phyloP scores from a whole-genome alignment of 2,113 vertebrate genomes.

The Promerops cafer region DNA sequence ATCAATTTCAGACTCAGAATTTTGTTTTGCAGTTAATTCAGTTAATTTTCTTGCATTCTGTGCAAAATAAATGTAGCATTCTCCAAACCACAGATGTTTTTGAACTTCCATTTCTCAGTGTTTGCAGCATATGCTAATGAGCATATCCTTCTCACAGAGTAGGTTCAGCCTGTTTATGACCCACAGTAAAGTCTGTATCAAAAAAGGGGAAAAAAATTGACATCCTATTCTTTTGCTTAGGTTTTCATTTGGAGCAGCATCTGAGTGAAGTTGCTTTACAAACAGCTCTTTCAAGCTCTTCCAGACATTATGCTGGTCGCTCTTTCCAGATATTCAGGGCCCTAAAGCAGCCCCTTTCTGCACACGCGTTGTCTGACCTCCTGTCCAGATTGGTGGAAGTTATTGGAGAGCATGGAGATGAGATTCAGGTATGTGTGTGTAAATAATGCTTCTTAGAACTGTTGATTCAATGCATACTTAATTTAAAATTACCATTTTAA shows the following conservation, averaged over 20 bases:
- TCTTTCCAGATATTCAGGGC: constrained; percentile 98
- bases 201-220: background rate
- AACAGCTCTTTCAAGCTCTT: constrained; percentile 95
- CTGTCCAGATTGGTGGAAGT: constrained; percentile 95
- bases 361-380: constrained; percentile 90
- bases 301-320: constrained; percentile 92
- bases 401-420: constrained; percentile 95
- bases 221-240: constrained; percentile 56
- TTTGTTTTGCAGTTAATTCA: background rate
- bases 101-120: background rate
- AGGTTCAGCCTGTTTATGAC: background rate
- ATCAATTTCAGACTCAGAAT: background rate
- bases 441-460: background rate
- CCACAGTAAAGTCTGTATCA: background rate
- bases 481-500: background rate
- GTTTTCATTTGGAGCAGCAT: constrained; percentile 95
- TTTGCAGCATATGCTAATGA: background rate
- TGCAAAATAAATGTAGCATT: background rate
- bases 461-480: background rate
- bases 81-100: background rate
- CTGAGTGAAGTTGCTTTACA: constrained; percentile 94
- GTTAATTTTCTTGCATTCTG: background rate
- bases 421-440: constrained; percentile 86
- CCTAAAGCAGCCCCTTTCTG: constrained; percentile 91
- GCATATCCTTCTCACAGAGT: background rate